phyloP scores from a whole-genome alignment of 2,888 invertebrate genomes.

The Deladenus siricidicola region DNA sequence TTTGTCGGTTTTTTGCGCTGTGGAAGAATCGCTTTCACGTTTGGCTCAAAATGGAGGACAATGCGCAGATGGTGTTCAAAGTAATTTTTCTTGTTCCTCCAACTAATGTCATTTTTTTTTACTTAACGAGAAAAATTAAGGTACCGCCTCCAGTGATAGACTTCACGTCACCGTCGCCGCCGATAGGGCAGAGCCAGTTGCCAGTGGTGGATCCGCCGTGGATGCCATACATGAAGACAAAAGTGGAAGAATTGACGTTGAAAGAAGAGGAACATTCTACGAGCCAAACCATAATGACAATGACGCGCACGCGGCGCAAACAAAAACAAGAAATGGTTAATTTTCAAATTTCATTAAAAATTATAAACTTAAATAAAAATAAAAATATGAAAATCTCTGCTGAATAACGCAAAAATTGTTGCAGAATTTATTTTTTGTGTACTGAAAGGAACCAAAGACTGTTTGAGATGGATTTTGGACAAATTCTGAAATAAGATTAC shows the following conservation, averaged over 20 bases:
- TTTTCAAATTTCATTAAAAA: conserved; percentile 56
- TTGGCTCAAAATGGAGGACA: conserved; percentile 98
- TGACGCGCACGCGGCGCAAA: conserved; percentile 94
- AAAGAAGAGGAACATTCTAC: conserved; percentile 75
- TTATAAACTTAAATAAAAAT: neutral
- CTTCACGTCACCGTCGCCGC: conserved; percentile 94
- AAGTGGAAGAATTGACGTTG: conserved; percentile 95
- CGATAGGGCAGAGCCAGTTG: conserved; percentile 75
- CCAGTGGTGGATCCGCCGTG: conserved; percentile 78
- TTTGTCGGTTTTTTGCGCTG: conserved; percentile 76
- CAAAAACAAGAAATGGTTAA: conserved; percentile 91
- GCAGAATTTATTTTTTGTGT: no score
- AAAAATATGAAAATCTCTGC: no score
- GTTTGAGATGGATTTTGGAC: no score
- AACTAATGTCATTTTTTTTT: no score
- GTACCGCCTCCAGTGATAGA: conserved; percentile 96
- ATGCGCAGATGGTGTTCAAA: conserved; percentile 87
- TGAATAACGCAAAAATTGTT: no score
- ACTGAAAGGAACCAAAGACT: no score
- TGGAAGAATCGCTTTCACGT: conserved; percentile 96
- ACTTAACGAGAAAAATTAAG: neutral
- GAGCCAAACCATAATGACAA: conserved; percentile 68
- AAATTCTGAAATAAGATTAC: no score
- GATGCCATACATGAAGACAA: conserved; percentile 94
- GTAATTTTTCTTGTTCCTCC: conserved; percentile 56